Evolutionary conservation across 2,888 invertebrate genomes (phyloP), one percentile per base, ranked within the genome.

Genomic region (Cheiracanthium punctorium): DNA sequence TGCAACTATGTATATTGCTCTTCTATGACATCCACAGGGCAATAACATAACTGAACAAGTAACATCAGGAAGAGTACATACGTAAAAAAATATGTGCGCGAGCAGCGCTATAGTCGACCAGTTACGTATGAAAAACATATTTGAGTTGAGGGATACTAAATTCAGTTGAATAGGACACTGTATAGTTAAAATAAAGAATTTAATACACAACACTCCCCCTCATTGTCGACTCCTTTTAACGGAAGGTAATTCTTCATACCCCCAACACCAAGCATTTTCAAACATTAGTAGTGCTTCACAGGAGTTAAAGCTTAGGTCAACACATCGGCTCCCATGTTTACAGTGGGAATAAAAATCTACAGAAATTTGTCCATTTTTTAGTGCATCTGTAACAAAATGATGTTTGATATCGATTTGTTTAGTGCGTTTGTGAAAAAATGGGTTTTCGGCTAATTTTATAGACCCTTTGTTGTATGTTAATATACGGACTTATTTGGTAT

Each of bases 291-390:
- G 37, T 72, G 43, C 12, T 72, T 41, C 24, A 17, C 30, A 20
- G 43, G 12, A 2, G 48, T 4, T 12, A 72, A 43, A 1, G 72
- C 33, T 20, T 72, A 37, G 1, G 43, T 72, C 12, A 72, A 17
- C 20, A 72, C 24, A 24, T 72, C 43, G 1, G 72, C 72, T 43
- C 41, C 24, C 41, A 72, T 72, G 4, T 72, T 33, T 24, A 37
- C 24, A 12, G 72, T 72, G 20, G 72, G 41, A 37, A 72, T 28
- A n/a, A 24, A 30, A 72, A 28, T 72, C 24, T 29, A 72, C 10
- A 24, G 14, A 20, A 43, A 43, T 72, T 20, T 20, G 20, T 43
- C 43, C 72, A 33, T 72, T 72, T 24, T 72, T 43, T 0, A 43
- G 72, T 37, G 41, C 43, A 24, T 72, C 72, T 24, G n/a, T 5